Evolutionary conservation across 2,113 vertebrate species (phyloP), one percentile per base, ranked within the genome.

Genomic region (Cololabis saira): DNA sequence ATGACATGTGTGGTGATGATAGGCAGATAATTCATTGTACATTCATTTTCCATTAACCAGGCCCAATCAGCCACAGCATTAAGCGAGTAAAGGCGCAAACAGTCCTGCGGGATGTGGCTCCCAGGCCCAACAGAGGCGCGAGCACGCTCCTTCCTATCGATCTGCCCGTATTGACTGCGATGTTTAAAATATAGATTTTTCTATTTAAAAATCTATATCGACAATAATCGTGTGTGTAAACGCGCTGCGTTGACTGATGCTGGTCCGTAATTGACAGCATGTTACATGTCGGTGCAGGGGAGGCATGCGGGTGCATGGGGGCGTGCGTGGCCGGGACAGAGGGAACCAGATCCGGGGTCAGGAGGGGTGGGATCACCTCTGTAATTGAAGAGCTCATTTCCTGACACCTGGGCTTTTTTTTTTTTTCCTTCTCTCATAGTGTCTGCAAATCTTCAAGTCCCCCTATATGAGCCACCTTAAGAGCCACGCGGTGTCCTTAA

Each of bases 131-230:
- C 62, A 71, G 84, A 73, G 82, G 80, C 76, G 59, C 54, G 67
- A 72, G 74, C 88, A 76, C 41, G 59, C 85, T 90, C 83, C 70
- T 81, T 84, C 85, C 78, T 81, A 92, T 93, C 76, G 92, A 94
- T 94, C 90, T 84, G 74, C 74, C 74, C 45, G 78, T 92, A 93
- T 94, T 90, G 92, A 94, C 90, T 92, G 87, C 66, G 80, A 93
- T 93, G 92, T 93, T 94, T 94, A 93, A 90, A 78, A 81, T 93
- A 94, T 94, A 86, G 93, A 94, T 93, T 93, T 94, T 94, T 93
- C 92, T 93, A 93, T 94, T 94, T 93, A 92, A 94, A 94, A 93
- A 94, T 94, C 93, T 84, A 93, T 94, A 91, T 90, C 71, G 89
- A 92, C 91, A 91, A 93, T 94, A 93, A 94, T 93, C 92, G 92